These are phyloP conservation scores for Bradypodion ventrale DNA, from an alignment of 2,797 vertebrate species.

Conservation along the genomic window DNA sequence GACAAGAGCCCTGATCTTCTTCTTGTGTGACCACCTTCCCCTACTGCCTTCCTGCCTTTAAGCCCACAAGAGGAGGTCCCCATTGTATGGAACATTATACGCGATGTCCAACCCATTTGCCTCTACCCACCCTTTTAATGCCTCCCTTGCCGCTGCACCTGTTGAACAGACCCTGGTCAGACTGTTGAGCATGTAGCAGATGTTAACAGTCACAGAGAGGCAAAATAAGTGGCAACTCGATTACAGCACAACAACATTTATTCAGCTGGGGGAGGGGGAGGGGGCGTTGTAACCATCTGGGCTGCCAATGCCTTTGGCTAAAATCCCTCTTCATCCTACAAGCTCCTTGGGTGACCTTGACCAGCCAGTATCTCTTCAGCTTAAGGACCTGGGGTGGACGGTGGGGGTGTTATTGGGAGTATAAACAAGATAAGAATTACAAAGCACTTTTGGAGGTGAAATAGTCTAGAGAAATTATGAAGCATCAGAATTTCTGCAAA, in stretches of 20 bases:
- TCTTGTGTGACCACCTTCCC: too few species aligned
- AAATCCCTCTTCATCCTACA: conserved; percentile 16
- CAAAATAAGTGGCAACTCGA: not conserved
- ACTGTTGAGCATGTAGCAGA: not conserved
- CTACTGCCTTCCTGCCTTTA: not conserved
- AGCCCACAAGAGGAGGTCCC: not conserved
- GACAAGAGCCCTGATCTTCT: too few species aligned
- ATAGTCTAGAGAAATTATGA: not conserved
- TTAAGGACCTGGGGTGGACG: conserved; percentile 14
- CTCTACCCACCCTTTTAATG: not conserved
- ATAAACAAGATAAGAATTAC: conserved; percentile 13
- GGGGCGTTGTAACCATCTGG: not conserved
- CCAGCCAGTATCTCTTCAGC: conserved; percentile 2
- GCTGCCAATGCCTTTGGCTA: not conserved
- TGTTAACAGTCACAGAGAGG: not conserved
- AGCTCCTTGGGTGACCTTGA: conserved; percentile 23
- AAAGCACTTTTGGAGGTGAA: not conserved
- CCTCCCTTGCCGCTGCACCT: too few species aligned
- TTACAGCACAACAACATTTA: not conserved
- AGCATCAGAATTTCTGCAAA: too few species aligned
- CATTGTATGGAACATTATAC: too few species aligned
- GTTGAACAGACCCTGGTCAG: not conserved
- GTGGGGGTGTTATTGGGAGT: not conserved
- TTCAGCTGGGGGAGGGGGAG: not conserved
- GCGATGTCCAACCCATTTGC: too few species aligned